Evolutionary conservation across 2,888 invertebrate species (phyloP).

Genomic region (Gymnocheta viridis): DNA sequence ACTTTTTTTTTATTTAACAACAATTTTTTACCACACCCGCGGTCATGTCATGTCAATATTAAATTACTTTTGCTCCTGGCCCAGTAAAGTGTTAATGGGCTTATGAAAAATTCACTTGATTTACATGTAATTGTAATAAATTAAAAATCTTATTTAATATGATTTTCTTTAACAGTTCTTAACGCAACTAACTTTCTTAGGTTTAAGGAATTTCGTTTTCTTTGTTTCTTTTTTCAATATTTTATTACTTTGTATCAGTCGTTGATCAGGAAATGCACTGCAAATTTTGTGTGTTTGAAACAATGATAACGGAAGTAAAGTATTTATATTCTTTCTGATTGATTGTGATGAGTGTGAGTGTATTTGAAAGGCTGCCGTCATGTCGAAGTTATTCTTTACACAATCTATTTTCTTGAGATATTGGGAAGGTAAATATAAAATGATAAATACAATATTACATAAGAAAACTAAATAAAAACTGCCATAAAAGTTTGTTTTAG

Average conservation of each 20-base stretch:
- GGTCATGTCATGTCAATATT: constrained; percentile 28
- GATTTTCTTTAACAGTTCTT: neutral
- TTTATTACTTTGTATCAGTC: neutral
- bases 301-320: constrained; percentile 40
- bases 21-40: neutral
- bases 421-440: constrained; percentile 1
- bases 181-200: neutral
- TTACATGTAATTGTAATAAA: constrained; percentile 11
- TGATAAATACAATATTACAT: neutral
- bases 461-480: neutral
- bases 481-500: constrained; percentile 44
- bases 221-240: neutral
- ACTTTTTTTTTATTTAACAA: neutral
- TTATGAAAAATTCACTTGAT: constrained; percentile 15
- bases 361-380: neutral
- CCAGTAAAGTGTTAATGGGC: constrained; percentile 10
- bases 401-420: neutral
- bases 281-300: constrained; percentile 52
- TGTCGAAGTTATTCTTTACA: neutral
- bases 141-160: neutral
- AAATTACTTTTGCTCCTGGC: constrained; percentile 5
- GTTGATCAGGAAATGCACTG: constrained; percentile 23
- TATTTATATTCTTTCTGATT: neutral
- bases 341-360: neutral
- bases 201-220: neutral